Conservation (phyloP, 2,113 vertebrate genomes). For the Paracanthobrama guichenoti region DNA sequence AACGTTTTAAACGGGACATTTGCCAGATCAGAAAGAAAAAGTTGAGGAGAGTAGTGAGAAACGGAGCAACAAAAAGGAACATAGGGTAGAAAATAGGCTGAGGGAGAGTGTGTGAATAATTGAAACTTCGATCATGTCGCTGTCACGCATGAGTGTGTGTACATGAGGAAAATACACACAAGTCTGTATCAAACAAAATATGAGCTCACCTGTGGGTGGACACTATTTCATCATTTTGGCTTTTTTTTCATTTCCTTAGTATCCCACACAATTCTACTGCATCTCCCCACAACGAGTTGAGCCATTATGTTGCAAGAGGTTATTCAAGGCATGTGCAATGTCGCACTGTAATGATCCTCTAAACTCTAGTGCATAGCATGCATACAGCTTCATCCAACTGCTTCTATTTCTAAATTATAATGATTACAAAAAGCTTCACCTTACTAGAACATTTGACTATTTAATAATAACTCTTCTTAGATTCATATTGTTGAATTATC, state of each 20-base stretch:
- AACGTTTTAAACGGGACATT: slow-evolving; percentile 7
- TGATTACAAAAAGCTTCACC: not conserved
- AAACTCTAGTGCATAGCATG: not conserved
- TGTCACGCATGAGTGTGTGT: slow-evolving; percentile 29
- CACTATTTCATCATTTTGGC: not conserved
- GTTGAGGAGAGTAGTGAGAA: not conserved
- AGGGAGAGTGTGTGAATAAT: slow-evolving; percentile 53
- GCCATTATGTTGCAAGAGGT: not conserved
- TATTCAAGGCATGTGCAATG: slow-evolving; percentile 22
- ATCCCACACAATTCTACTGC: not conserved
- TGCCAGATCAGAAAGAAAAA: not conserved
- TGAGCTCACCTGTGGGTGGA: slow-evolving; percentile 9
- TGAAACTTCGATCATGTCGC: slow-evolving; percentile 46
- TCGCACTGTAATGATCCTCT: slow-evolving; percentile 34
- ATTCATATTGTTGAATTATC: not conserved
- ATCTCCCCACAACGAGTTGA: not conserved
- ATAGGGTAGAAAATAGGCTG: not conserved
- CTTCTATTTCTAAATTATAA: not conserved
- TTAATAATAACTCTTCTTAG: not conserved
- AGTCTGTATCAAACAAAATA: not conserved
- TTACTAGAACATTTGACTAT: not conserved
- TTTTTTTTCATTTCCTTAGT: not conserved
- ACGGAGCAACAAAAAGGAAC: not conserved
- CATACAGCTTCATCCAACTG: not conserved
- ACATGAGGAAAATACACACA: slow-evolving; percentile 18